Evolutionary conservation across 1,140 invertebrate species (phyloP), one percentile per base, ranked within the genome.

Genomic region (Calephelis nemesis): DNA sequence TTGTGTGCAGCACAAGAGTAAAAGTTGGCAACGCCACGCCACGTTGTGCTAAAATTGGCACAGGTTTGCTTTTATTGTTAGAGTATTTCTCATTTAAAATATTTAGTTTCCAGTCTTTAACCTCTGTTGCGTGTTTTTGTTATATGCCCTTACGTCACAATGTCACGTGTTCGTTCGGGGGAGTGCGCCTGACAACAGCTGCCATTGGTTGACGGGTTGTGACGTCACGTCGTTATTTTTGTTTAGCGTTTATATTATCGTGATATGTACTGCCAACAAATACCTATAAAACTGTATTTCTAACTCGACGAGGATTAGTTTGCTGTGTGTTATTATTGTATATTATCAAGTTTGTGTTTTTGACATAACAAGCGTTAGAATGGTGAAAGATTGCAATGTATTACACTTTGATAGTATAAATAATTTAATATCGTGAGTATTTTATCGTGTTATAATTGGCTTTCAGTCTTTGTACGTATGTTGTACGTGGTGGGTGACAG

Each of bases 171-270:
- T 77, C 67, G 67, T 19, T 69, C 68, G 82, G 77, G 84, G 87
- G 87, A 88, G 84, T 88, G 85, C 63, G 76, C 75, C 71, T 70
- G 73, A 66, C 63, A 49, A 40, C 42, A 47, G 50, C 68, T 72
- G 70, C 69, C 49, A 90, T 90, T 88, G 85, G 87, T 64, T 62
- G 65, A 48, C 48, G 47, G 30, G 5, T 15, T 19, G 75, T 87
- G 85, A 87, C 84, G 84, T 88, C 78, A 84, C 60, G 30, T 52
- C 74, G 74, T 74, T 85, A 83, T 85, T 87, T 85, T 83, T 74
- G 75, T 80, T 78, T 74, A 71, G 75, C 78, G 73, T 78, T 72
- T 74, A 75, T 74, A 72, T 78, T 83, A 85, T 85, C 82, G 67
- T 70, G 81, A 83, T 83, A 82, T 82, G 76, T 66, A 62, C 45